Conservation (phyloP, 2,797 vertebrate genomes). For the Etheostoma nigrum region DNA sequence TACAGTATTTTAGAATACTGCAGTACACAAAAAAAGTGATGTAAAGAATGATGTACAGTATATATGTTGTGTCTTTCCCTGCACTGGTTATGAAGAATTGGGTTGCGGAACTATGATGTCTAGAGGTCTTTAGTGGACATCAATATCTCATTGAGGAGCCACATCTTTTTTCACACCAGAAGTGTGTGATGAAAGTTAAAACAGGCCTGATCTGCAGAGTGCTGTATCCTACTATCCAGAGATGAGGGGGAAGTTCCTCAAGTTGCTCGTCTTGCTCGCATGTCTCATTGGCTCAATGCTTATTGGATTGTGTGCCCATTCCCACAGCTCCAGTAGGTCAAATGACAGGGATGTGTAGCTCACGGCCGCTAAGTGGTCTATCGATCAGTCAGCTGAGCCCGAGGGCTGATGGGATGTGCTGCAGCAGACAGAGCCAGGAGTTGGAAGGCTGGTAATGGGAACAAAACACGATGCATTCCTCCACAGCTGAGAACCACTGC, state of each 20-base stretch:
- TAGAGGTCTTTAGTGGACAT: slow-evolving; percentile 1
- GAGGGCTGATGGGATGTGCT: slow-evolving; percentile 62
- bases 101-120: background rate
- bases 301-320: slow-evolving; percentile 74
- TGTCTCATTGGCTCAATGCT: slow-evolving; percentile 69
- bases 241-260: slow-evolving; percentile 53
- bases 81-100: background rate
- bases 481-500: slow-evolving; percentile 33
- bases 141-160: background rate
- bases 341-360: slow-evolving; percentile 74
- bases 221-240: slow-evolving; percentile 5
- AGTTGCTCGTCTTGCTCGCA: slow-evolving; percentile 33
- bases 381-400: slow-evolving; percentile 67
- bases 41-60: background rate
- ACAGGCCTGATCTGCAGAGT: slow-evolving; percentile 21
- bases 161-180: background rate
- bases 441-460: slow-evolving; percentile 47
- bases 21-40: background rate
- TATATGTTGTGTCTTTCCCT: background rate
- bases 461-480: slow-evolving; percentile 54
- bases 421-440: slow-evolving; percentile 42
- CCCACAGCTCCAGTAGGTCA: slow-evolving; percentile 70
- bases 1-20: background rate
- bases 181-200: background rate
- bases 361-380: slow-evolving; percentile 71